phyloP scores from a whole-genome alignment of 2,113 vertebrate genomes.

The Lichenostomus cassidix region DNA sequence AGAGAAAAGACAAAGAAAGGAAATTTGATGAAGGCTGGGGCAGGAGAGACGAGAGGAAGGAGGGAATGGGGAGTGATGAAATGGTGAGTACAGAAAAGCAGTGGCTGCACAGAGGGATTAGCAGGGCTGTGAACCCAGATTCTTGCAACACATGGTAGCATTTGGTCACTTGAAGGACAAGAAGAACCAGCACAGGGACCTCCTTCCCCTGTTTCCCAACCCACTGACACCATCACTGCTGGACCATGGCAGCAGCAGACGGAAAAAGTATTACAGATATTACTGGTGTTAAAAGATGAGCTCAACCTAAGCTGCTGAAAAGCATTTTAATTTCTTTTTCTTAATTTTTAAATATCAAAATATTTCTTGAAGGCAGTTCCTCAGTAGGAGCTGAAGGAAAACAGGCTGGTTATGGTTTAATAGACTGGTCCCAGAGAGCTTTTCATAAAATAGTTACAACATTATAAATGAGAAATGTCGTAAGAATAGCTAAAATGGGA shows the following conservation, averaged over 20 bases:
- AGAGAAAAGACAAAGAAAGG: neutral
- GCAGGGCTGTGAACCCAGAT: neutral
- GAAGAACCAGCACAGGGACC: neutral
- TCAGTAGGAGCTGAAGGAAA: conserved; percentile 33
- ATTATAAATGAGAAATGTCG: conserved; percentile 35
- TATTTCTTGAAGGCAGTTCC: conserved; percentile 14
- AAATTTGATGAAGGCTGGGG: neutral
- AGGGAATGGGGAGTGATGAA: neutral
- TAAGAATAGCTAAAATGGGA: conserved; percentile 51
- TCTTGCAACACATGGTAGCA: rapidly evolving
- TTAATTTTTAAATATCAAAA: neutral
- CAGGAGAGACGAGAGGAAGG: neutral
- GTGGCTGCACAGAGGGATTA: neutral
- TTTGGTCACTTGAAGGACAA: neutral
- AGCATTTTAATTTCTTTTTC: neutral
- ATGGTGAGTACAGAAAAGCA: neutral
- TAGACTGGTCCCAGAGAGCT: conserved; percentile 7
- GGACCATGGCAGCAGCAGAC: neutral
- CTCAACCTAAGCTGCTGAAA: neutral
- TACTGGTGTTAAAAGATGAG: neutral
- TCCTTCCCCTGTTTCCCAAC: neutral
- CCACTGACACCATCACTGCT: neutral
- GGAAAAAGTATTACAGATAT: neutral
- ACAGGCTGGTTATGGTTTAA: neutral
- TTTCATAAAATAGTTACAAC: conserved; percentile 20